Evolutionary conservation across 2,888 invertebrate species (phyloP).

Genomic region (Ormyrus pomaceus): DNA sequence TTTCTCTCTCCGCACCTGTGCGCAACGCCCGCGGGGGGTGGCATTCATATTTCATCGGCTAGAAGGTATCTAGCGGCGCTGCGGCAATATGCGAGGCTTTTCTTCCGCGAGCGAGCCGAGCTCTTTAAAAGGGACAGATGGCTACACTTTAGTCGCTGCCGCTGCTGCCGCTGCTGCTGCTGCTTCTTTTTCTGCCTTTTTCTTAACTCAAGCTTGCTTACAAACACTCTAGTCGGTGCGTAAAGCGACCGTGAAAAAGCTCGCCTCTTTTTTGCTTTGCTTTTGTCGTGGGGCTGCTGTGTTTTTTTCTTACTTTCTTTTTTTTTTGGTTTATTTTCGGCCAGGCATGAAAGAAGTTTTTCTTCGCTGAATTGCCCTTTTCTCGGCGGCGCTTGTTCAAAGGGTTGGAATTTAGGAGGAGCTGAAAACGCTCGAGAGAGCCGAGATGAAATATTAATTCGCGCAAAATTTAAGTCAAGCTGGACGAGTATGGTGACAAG

Average conservation of each 20-base stretch:
- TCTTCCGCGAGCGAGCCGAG: slow-evolving; percentile 33
- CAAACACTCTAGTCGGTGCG: slow-evolving; percentile 5
- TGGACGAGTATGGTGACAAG: too few relatives aligned
- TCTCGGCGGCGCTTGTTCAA: too few relatives aligned
- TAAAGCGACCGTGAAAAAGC: slow-evolving; percentile 47
- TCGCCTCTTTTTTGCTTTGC: not conserved
- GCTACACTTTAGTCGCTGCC: slow-evolving; percentile 32
- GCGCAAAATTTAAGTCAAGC: too few relatives aligned
- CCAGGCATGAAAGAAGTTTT: not conserved
- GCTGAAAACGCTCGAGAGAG: too few relatives aligned
- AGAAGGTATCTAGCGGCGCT: slow-evolving; percentile 45
- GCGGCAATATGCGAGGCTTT: slow-evolving; percentile 50
- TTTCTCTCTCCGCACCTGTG: slow-evolving; percentile 36
- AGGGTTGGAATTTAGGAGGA: too few relatives aligned
- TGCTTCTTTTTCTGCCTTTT: not conserved
- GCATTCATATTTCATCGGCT: slow-evolving; percentile 57
- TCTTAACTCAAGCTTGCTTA: not conserved
- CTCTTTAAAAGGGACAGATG: slow-evolving; percentile 53
- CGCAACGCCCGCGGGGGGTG: slow-evolving; percentile 23
- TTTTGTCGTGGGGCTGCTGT: not conserved
- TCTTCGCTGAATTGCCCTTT: too few relatives aligned
- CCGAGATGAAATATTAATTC: too few relatives aligned
- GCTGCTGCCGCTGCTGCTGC: not conserved
- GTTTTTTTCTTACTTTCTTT: not conserved
- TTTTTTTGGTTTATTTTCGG: not conserved